Evolutionary conservation across 2,888 invertebrate genomes (phyloP), one percentile per base, ranked within the genome.

Genomic region (Pristionchus mayeri): DNA sequence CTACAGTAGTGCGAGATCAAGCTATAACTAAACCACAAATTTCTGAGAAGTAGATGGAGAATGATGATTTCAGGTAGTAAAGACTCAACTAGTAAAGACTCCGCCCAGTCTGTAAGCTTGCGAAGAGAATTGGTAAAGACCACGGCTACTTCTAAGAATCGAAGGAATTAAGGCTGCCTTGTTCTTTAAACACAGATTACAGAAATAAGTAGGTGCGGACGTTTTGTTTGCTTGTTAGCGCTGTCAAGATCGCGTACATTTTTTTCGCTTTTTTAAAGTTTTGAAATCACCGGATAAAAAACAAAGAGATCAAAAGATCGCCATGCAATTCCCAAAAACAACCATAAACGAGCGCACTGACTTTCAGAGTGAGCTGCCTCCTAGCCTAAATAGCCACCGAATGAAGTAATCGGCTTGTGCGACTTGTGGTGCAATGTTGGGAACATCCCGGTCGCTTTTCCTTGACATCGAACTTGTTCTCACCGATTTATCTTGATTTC

Each of bases 1-100:
- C 63, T 63, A 63, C 63, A 63, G 63, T 63, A 63, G 21, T 16
- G 60, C 60, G 60, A 24, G 44, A n/a, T n/a, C 24, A 30, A 27
- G 34, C 34, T 44, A 44, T 44, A 18, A 27, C 18, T 34, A 63
- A 63, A 63, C 63, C 63, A 63, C 63, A 63, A 63, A 63, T 34
- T 63, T 63, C 24, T 63, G 34, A 13, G 34, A 18, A 57, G 57
- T 11, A 52, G n/a, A 30, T 11, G 27, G 16, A 16, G 16, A 63
- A 63, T 63, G 63, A 63, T 63, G 63, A 63, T 34, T 37, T 63
- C 34, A 18, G 34, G 57, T n/a, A 44, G 7, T 13, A 44, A 13
- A 13, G 44, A 13, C 18, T 63, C 63, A 63, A 3, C 63, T 0
- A 18, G 63, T 16, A 7, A 30, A 34, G 34, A 63, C 63, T 63